A percentile compares a stretch with the other conserved stretches of the same genome.
phyloP scores from a whole-genome alignment of 2,113 vertebrate genomes.

The Narcine bancroftii region DNA sequence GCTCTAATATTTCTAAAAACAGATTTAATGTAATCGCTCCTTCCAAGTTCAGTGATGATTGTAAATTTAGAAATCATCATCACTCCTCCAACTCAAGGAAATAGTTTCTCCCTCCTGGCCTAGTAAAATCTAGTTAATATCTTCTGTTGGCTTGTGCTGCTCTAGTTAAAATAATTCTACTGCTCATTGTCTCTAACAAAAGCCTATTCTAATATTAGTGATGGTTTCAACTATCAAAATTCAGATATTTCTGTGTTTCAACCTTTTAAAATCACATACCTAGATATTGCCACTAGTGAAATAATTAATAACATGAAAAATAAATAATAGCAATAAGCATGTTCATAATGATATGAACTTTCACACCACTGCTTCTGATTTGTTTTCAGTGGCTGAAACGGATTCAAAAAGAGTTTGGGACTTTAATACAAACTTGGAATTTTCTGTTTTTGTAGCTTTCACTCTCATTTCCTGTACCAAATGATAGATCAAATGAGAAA shows the following conservation, averaged over 20 bases:
- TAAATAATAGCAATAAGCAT: not conserved
- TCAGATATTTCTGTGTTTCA: not conserved
- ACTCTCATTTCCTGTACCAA: not conserved
- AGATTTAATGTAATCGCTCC: not conserved
- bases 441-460: not conserved
- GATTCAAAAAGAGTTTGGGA: not conserved
- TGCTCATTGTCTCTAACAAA: too few species aligned
- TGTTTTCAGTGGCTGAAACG: not conserved
- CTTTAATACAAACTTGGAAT: not conserved
- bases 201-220: too few species aligned
- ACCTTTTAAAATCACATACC: not conserved
- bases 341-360: not conserved
- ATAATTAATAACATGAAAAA: not conserved
- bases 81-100: not conserved
- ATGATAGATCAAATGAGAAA: not conserved
- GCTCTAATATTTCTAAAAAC: not conserved
- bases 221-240: too few species aligned
- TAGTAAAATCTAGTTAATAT: not conserved
- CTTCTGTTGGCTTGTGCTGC: not conserved
- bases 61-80: not conserved
- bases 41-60: not conserved
- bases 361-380: not conserved
- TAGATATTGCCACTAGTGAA: not conserved
- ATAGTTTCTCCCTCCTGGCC: not conserved
- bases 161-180: not conserved